Evolutionary conservation across 1,140 invertebrate genomes (phyloP).

Genomic region (Zaprionus gabonicus): DNA sequence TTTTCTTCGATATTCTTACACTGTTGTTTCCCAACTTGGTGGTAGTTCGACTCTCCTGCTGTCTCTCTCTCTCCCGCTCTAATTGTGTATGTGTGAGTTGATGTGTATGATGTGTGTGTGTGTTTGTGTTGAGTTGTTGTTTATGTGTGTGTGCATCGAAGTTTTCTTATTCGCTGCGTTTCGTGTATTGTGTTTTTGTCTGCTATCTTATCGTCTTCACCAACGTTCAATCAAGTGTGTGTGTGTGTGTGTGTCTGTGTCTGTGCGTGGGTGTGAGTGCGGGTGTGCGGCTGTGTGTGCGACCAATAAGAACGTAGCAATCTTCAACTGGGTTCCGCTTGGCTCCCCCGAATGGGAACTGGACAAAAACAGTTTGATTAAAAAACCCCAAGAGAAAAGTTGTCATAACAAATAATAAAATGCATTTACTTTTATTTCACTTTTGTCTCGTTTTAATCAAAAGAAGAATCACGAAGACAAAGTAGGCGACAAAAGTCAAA

Average conservation of each 20-base stretch:
- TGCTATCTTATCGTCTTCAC: slow-evolving; percentile 52
- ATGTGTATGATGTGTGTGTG: neutral
- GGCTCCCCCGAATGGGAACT: neutral
- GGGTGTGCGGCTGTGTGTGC: slow-evolving; percentile 38
- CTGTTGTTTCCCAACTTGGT: slow-evolving; percentile 20
- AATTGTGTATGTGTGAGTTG: slow-evolving; percentile 16
- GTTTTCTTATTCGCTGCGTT: slow-evolving; percentile 66
- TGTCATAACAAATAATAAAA: slow-evolving; percentile 75
- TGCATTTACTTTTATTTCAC: slow-evolving; percentile 66
- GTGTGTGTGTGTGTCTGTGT: slow-evolving; percentile 31
- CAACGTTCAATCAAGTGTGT: slow-evolving; percentile 52
- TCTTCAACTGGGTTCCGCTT: slow-evolving; percentile 17
- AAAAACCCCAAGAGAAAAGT: slow-evolving; percentile 54
- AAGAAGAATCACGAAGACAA: slow-evolving; percentile 75
- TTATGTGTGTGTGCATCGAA: slow-evolving; percentile 25
- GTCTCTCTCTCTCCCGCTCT: slow-evolving; percentile 41
- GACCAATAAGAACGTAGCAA: slow-evolving; percentile 65
- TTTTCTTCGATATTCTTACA: slow-evolving; percentile 58
- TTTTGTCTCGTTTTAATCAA: slow-evolving; percentile 59
- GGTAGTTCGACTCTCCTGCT: slow-evolving; percentile 38
- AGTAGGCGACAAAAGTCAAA: slow-evolving; percentile 65
- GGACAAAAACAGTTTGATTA: slow-evolving; percentile 59
- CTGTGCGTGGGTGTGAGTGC: slow-evolving; percentile 29
- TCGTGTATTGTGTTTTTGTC: slow-evolving; percentile 28
- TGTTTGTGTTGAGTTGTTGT: slow-evolving; percentile 16